Evolutionary conservation across 2,888 invertebrate genomes (phyloP), one percentile per base, ranked within the genome.

Genomic region (Apocheima hispidaria): DNA sequence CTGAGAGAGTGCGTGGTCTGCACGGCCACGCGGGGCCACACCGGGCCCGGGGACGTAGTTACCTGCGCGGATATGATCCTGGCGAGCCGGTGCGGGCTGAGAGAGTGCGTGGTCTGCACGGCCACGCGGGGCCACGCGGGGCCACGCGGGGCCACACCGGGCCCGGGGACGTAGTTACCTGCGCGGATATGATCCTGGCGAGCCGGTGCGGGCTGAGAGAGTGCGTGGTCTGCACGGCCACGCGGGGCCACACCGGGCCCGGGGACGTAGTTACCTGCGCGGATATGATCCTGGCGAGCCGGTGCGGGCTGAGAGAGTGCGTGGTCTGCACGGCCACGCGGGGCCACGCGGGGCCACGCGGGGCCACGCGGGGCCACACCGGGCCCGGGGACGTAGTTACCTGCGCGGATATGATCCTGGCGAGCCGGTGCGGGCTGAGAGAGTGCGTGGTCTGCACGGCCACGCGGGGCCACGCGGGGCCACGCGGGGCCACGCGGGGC

Each of bases 1-100:
- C 94, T 95, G 40, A 98, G 92, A 54, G 96, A 95, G 71, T 94
- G 94, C 5, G 96, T 84, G 78, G 97, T 94, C 60, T 95, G 95
- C 10, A 20, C 1, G 7, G 96, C 96, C 10, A 96, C 95, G 63
- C 93, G 94, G 4, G n/a, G n/a, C n/a, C n/a, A 97, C 50, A 93
- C 70, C 1, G 90, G 82, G 18, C 84, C 81, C 20, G 89, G 80
- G n/a, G n/a, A n/a, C n/a, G n/a, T n/a, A n/a, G n/a, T n/a, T 41
- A 46, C 71, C 71, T 72, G 74, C 0, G 64, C 51, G 1, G 74
- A 75, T 43, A 74, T 73, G 52, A 71, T 94, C 70, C 94, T 94
- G 0, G 97, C 96, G 18, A 97, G 88, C 70, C 95, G 94, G 16
- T 93, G 93, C 49, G 97, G 94, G 69, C 94, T 95, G 40, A 98